phyloP scores from a whole-genome alignment of 2,113 vertebrate genomes.

The Mugil cephalus region DNA sequence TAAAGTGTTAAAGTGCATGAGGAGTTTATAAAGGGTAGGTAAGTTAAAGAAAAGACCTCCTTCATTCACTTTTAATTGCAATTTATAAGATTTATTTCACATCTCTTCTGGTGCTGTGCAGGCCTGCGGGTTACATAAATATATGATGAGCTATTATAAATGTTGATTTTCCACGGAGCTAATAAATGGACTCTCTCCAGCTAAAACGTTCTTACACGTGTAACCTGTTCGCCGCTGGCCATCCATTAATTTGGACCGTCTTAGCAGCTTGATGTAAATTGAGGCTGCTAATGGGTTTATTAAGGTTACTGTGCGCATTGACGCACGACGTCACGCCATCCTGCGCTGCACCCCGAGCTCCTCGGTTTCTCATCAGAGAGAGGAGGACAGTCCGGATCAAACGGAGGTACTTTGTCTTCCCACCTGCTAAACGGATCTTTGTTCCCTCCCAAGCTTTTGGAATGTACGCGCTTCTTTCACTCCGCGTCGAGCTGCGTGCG shows the following conservation, averaged over 20 bases:
- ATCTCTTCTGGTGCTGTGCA: not conserved
- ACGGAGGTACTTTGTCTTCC: constrained; percentile 10
- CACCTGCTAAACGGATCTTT: constrained; percentile 31
- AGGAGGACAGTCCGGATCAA: constrained; percentile 51
- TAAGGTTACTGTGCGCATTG: constrained; percentile 41
- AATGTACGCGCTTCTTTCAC: constrained; percentile 13
- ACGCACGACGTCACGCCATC: constrained; percentile 67
- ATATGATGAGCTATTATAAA: constrained; percentile 34
- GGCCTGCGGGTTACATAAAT: constrained; percentile 38
- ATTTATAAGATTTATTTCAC: constrained; percentile 14
- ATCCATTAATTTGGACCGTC: constrained; percentile 27
- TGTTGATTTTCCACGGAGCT: constrained; percentile 18
- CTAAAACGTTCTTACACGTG: constrained; percentile 12
- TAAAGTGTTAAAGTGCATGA: too few species aligned
- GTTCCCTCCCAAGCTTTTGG: not conserved
- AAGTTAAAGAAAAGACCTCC: too few species aligned
- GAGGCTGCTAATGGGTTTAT: constrained; percentile 19
- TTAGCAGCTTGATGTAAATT: constrained; percentile 11
- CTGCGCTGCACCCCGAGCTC: not conserved
- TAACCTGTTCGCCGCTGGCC: constrained; percentile 21
- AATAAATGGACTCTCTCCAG: constrained; percentile 8
- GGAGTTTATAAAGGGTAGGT: too few species aligned
- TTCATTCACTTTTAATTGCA: constrained; percentile 24
- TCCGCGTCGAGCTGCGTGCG: not conserved
- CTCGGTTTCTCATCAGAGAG: constrained; percentile 32